Percentiles rank a stretch among this genome's conserved stretches.
Evolutionary conservation across 2,797 vertebrate genomes (phyloP).

Genomic region (Aphelocoma californica): DNA sequence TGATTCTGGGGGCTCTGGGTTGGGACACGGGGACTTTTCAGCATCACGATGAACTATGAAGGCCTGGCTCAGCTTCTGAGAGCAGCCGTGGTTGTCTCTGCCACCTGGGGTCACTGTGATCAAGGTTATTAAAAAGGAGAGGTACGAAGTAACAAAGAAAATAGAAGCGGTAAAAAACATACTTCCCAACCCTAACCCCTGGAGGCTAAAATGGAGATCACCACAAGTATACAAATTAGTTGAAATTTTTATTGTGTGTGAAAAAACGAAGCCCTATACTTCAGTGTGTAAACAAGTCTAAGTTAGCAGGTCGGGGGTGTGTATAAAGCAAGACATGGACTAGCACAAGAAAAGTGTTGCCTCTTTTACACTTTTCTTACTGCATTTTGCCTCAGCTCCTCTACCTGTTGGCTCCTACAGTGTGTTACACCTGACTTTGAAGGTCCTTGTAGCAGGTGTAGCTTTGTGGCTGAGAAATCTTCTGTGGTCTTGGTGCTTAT

Average conservation of each 20-base stretch:
- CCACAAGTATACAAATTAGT: neutral
- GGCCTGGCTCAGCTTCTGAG: neutral
- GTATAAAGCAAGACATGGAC: neutral
- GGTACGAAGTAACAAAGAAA: slow-evolving; percentile 9
- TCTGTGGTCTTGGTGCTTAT: neutral
- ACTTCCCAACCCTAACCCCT: neutral
- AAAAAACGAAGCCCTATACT: neutral
- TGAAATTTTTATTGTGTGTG: slow-evolving; percentile 9
- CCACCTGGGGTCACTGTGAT: slow-evolving; percentile 79
- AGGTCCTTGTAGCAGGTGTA: neutral
- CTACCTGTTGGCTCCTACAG: neutral
- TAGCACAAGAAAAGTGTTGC: neutral
- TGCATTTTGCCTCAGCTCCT: neutral
- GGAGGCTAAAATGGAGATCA: neutral
- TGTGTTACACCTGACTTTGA: neutral
- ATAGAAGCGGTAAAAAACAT: neutral
- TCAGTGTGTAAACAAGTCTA: neutral
- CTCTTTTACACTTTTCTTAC: rapidly evolving
- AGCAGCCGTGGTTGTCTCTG: neutral
- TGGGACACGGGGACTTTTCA: neutral
- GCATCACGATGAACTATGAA: rapidly evolving
- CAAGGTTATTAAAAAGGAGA: slow-evolving; percentile 44
- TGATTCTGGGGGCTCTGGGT: neutral
- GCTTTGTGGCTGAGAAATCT: neutral
- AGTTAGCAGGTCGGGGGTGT: neutral